Evolutionary conservation across 2,113 vertebrate species (phyloP).

Genomic region (Marmota monax): DNA sequence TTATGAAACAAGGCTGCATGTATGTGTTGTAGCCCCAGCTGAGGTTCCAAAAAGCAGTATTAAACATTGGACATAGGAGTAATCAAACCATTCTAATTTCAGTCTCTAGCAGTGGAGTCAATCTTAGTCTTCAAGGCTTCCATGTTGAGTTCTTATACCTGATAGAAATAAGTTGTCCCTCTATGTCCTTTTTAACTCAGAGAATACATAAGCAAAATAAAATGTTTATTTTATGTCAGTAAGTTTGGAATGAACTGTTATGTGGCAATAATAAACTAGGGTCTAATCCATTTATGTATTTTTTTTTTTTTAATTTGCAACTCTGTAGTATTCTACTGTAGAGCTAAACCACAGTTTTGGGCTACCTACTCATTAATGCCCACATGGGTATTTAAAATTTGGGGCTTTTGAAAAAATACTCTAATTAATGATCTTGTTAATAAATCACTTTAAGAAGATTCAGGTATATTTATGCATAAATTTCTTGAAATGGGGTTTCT

Average conservation of each 20-base stretch:
- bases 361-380: background rate
- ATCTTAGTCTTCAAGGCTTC: background rate
- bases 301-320: background rate
- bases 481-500: conserved; percentile 3
- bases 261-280: background rate
- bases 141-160: background rate
- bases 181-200: background rate
- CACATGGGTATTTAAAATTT: background rate
- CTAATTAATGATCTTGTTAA: background rate
- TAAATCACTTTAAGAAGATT: background rate
- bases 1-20: background rate
- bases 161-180: background rate
- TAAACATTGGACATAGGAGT: background rate
- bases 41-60: background rate
- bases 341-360: background rate
- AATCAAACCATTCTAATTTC: background rate
- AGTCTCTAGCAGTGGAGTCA: background rate
- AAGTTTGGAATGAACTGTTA: background rate
- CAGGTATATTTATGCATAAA: background rate
- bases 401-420: background rate
- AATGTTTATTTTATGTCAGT: background rate
- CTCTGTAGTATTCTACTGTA: background rate
- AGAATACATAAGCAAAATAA: background rate
- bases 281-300: background rate
- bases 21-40: background rate